Percentiles rank a stretch among this genome's conserved stretches.
Evolutionary conservation across 1,140 invertebrate genomes (phyloP).

Genomic region (Rhynchophorus ferrugineus): DNA sequence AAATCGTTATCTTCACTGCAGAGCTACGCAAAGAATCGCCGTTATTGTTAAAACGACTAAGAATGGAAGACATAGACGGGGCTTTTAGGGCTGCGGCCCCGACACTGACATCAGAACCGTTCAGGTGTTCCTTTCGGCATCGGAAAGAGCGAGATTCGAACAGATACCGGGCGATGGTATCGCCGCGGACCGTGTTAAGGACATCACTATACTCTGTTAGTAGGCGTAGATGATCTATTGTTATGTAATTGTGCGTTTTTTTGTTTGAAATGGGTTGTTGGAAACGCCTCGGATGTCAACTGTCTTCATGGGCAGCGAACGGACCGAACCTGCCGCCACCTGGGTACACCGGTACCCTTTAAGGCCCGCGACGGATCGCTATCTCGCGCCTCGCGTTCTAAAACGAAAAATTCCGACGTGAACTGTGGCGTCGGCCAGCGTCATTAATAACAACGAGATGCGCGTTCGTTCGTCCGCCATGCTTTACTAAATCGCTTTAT

Average conservation of each 20-base stretch:
- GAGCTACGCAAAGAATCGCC: too few relatives aligned
- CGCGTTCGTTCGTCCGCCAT: conserved; percentile 10
- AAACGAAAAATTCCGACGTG: conserved; percentile 28
- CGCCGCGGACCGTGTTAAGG: conserved; percentile 33
- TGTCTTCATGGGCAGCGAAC: conserved; percentile 37
- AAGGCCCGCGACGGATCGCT: conserved; percentile 13
- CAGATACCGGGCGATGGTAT: conserved; percentile 36
- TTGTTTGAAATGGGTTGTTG: conserved; percentile 39
- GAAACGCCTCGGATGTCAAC: conserved; percentile 39
- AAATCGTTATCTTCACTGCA: too few relatives aligned
- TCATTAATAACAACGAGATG: conserved; percentile 22
- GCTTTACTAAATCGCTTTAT: conserved; percentile 19
- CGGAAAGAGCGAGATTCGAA: conserved; percentile 31
- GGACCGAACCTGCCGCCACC: conserved; percentile 31
- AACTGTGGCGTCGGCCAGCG: conserved; percentile 18
- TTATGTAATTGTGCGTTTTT: conserved; percentile 41
- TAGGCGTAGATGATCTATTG: conserved; percentile 41
- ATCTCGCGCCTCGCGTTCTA: conserved; percentile 18
- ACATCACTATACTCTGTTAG: conserved; percentile 40
- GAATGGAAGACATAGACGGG: too few relatives aligned
- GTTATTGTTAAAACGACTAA: too few relatives aligned
- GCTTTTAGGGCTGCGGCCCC: conserved; percentile 3
- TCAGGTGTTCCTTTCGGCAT: conserved; percentile 36
- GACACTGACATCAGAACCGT: conserved; percentile 6
- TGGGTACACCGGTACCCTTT: conserved; percentile 26